These are phyloP conservation scores for Megaptera novaeangliae DNA, from an alignment of 2,113 vertebrate genomes.

Conservation along the genomic window DNA sequence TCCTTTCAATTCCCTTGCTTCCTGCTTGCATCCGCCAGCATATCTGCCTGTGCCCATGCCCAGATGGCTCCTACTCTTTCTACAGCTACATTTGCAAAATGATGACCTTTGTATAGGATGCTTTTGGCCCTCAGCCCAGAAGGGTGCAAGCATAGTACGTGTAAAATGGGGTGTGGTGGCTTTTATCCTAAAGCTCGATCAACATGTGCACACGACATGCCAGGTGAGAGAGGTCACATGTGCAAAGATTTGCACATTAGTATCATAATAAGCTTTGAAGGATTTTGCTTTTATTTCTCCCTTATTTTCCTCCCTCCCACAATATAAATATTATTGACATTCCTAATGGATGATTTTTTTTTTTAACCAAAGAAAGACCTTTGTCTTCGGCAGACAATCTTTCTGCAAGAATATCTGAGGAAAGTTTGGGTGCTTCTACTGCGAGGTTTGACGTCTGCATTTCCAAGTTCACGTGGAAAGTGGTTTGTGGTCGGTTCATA, in stretches of 20 bases:
- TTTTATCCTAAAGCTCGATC: not conserved
- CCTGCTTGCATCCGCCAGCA: not conserved
- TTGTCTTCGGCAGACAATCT: not conserved
- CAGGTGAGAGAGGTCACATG: not conserved
- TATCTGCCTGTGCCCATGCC: not conserved
- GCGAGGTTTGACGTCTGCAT: accelerated
- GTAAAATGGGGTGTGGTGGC: too few relatives aligned
- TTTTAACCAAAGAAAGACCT: not conserved
- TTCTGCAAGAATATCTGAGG: not conserved
- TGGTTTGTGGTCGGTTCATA: not conserved
- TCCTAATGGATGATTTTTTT: not conserved
- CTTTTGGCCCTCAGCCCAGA: not conserved
- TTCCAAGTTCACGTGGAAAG: not conserved
- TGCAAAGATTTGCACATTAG: not conserved
- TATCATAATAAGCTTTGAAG: not conserved
- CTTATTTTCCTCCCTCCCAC: too few relatives aligned
- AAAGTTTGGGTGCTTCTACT: not conserved
- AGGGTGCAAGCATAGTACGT: accelerated
- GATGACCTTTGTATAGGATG: not conserved
- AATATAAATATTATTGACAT: not conserved
- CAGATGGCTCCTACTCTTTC: not conserved
- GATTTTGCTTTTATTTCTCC: not conserved
- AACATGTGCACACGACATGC: not conserved
- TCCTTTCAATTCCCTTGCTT: not conserved
- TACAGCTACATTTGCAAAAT: not conserved